phyloP scores from a whole-genome alignment of 1,140 invertebrate genomes.

The Drosophila insularis region DNA sequence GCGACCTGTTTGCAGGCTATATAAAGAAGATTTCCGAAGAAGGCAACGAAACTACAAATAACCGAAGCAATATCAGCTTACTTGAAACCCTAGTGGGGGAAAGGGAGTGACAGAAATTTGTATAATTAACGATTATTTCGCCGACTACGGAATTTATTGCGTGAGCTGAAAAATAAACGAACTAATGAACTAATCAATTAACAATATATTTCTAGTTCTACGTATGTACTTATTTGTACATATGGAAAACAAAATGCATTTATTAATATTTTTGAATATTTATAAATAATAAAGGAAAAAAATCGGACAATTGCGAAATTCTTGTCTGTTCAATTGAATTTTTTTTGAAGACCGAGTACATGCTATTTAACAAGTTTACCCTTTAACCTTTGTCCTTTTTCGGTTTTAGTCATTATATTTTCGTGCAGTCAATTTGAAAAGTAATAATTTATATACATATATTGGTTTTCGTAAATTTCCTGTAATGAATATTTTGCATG shows the following conservation, averaged over 20 bases:
- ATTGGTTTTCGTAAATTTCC: background rate
- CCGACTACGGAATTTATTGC: background rate
- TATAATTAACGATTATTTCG: constrained; percentile 1
- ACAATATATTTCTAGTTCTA: background rate
- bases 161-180: constrained; percentile 6
- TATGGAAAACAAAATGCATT: too few species aligned
- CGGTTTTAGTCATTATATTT: background rate
- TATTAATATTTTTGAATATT: too few species aligned
- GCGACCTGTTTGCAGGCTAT: constrained; percentile 25
- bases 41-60: constrained; percentile 21
- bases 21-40: constrained; percentile 48
- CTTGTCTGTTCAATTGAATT: too few species aligned
- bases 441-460: background rate
- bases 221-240: too few species aligned
- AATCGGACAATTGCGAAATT: too few species aligned
- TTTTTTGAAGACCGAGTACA: too few species aligned
- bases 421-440: constrained; percentile 18
- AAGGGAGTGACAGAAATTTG: background rate
- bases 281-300: too few species aligned
- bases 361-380: too few species aligned
- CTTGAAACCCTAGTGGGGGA: background rate
- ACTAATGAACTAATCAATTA: constrained; percentile 7
- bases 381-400: background rate
- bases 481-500: constrained; percentile 60
- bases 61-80: constrained; percentile 8